phyloP scores from a whole-genome alignment of 2,888 invertebrate species.

The Brachyptera putata region DNA sequence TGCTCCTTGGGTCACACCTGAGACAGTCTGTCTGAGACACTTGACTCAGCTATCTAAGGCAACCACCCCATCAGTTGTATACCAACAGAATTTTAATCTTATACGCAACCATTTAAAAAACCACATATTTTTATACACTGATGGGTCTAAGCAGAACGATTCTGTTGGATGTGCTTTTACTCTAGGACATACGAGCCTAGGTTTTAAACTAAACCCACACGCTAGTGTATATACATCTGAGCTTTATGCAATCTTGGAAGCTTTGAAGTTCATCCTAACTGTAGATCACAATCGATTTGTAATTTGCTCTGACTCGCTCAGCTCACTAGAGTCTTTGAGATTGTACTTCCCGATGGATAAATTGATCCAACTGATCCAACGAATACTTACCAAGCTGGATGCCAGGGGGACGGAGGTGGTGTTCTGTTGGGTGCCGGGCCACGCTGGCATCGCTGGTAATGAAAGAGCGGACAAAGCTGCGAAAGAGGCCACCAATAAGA shows the following conservation, averaged over 20 bases:
- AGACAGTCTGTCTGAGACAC: not conserved
- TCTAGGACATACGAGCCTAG: no score
- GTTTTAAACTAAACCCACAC: not conserved
- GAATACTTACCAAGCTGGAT: not conserved
- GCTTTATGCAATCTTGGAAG: not conserved
- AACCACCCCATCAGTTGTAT: not conserved
- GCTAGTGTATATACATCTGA: not conserved
- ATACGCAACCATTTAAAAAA: not conserved
- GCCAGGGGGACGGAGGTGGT: no score
- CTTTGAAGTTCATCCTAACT: not conserved
- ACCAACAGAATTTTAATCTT: not conserved
- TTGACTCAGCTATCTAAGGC: not conserved
- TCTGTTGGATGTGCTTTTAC: not conserved
- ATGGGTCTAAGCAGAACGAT: not conserved
- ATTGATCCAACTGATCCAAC: not conserved
- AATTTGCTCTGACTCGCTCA: not conserved
- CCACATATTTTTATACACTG: not conserved
- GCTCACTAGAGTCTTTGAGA: not conserved
- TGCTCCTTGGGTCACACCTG: not conserved
- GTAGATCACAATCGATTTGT: not conserved
- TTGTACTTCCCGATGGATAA: not conserved
- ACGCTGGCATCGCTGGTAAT: not conserved
- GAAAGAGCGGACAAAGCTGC: conserved; percentile 1
- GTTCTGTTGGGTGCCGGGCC: no score
- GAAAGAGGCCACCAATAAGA: not conserved